Evolutionary conservation across 1,140 invertebrate species (phyloP), one percentile per base, ranked within the genome.

Genomic region (Acyrthosiphon pisum): DNA sequence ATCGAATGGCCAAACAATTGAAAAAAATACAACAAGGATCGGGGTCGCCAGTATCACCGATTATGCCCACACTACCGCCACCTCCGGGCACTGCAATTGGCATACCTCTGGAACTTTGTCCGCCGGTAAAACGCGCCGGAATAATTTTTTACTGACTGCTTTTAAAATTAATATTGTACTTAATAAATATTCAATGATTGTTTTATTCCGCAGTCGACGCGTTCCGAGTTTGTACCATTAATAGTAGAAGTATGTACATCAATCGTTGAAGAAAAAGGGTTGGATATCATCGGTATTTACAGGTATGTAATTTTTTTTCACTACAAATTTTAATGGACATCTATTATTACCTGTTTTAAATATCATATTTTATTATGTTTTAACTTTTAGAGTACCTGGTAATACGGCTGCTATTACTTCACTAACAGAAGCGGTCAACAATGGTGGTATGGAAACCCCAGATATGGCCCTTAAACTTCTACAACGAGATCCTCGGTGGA

Each of bases 341-440:
- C 2, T 37, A 23, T 37, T 83, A 68, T 44, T 68, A 41, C 41
- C 41, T 41, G 18, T 68, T n/a, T 60, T 90, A 20, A 44, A 44
- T 3, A 41, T 96, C 41, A 96, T 41, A 95, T 97, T 44, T 97
- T 44, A 97, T 96, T 94, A 37, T 90, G 7, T 41, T 30, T 81
- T 87, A 81, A 76, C 83, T 68, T 93, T 20, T 93, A 96, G 99
- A 94, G 98, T 99, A 94, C 99, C 99, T 9, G 99, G 99, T 93
- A 99, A 99, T 95, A 99, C 98, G 93, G 98, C 98, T 23, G 98
- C 98, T 90, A 98, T 99, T 93, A 97, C 97, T 0, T 97, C 97
- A 46, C 96, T 99, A n/a, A 97, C 97, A 1, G 98, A 98, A 94
- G 97, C 97, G 93, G 96, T 98, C 30, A 98, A 98, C 94, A 96